A percentile compares a stretch with the other conserved stretches of the same genome.
These are phyloP conservation scores for Cebus imitator DNA, from an alignment of 2,113 vertebrate species.

Conservation along the genomic window DNA sequence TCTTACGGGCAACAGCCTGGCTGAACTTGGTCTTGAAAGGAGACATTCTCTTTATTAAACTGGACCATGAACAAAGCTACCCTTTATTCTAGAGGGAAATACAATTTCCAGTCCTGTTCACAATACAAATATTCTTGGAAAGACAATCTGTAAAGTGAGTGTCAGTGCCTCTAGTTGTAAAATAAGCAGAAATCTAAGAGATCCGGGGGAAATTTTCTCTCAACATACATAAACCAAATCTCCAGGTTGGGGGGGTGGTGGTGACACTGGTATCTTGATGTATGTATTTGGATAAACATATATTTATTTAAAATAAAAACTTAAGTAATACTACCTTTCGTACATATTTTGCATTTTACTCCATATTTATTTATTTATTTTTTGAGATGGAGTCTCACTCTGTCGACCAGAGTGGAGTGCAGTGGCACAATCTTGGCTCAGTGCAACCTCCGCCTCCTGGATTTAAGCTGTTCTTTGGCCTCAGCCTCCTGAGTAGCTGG, in stretches of 20 bases:
- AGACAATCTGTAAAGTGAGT: background rate
- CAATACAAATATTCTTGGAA: background rate
- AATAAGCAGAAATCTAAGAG: conserved; percentile 13
- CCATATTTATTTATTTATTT: background rate
- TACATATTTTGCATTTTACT: background rate
- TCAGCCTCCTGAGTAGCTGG: too few relatives aligned
- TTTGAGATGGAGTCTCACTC: too few relatives aligned
- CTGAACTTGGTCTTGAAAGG: background rate
- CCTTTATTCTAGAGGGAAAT: background rate
- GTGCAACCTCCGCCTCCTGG: too few relatives aligned
- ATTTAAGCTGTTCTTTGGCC: too few relatives aligned
- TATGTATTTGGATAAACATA: background rate
- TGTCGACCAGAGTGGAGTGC: too few relatives aligned
- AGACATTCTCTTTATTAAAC: background rate
- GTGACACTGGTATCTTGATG: background rate
- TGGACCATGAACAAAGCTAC: background rate
- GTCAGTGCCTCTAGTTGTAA: background rate
- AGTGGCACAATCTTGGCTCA: too few relatives aligned
- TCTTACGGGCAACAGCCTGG: background rate
- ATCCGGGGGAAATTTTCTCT: background rate
- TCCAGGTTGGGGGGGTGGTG: background rate
- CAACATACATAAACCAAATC: background rate
- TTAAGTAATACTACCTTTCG: background rate
- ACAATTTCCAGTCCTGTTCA: background rate
- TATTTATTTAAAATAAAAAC: background rate